Base-by-base conservation (phyloP, 2,797 vertebrate species). In the Taenioides sp. region DNA sequence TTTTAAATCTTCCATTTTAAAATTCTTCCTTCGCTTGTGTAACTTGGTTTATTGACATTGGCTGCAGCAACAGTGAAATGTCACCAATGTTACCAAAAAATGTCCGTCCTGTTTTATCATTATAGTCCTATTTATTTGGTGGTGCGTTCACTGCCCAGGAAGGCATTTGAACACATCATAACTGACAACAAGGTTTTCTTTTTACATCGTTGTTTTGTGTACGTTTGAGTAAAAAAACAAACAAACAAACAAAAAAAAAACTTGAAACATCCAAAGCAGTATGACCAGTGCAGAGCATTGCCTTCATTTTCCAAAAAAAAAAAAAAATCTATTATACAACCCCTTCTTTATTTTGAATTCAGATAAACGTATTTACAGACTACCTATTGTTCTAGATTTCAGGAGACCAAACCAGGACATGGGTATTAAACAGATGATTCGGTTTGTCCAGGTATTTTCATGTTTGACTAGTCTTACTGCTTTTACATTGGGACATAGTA, bases 211-310 rank as follows among this genome's bases (percentile, higher is more conserved):
- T 75, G 78, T 83, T 73, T 79, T 65, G 81, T 84, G 79, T 80
- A 89, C 84, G 84, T 87, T 76, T 74, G 72, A 76, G 78, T 73
- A 54, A 76, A 76, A 88, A n/a, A n/a, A n/a, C n/a, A n/a, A n/a
- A n/a, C n/a, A n/a, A n/a, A n/a, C n/a, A n/a, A n/a, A n/a, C n/a
- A n/a, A n/a, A 76, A 76, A 73, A 89, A 83, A 2, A 34, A 86
- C 71, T 82, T 73, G 37, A 84, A 85, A 82, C 70, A 54, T 67
- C 52, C 61, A 55, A 75, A 82, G 83, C 84, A 58, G 84, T 79
- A 75, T 76, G 72, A 87, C 88, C 87, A 88, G 91, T 91, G 91
- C 91, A 91, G 87, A 71, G 76, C 81, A 79, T 84, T 79, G 84
- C 79, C 80, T 84, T 91, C 72, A 80, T 77, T 84, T 77, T 28